A percentile compares a stretch with the other conserved stretches of the same genome.
Conservation (phyloP, 2,113 vertebrate genomes). For the Cairina moschata region DNA sequence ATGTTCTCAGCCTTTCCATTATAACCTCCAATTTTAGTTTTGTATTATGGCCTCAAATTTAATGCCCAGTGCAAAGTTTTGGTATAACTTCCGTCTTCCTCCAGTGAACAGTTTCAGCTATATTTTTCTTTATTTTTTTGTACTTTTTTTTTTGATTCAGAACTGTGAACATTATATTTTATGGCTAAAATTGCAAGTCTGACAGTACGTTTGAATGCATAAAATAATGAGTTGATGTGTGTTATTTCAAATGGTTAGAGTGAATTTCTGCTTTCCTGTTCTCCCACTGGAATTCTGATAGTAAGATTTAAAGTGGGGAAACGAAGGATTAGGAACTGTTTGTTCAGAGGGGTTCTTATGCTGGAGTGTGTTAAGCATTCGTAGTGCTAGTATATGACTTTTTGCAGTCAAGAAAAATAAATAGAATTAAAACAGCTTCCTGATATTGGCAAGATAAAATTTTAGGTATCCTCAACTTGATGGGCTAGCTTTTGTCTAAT, state of each 20-base stretch:
- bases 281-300: neutral
- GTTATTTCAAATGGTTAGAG: neutral
- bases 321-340: conserved; percentile 11
- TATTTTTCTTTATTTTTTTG: neutral
- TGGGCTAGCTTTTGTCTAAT: neutral
- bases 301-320: conserved; percentile 18
- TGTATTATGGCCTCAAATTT: neutral
- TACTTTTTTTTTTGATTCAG: neutral
- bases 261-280: neutral
- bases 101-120: neutral
- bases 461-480: neutral
- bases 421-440: neutral
- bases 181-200: neutral
- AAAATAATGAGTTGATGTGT: neutral
- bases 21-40: neutral
- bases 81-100: neutral
- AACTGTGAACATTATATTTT: neutral
- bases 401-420: neutral
- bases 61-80: neutral
- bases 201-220: neutral
- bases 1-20: neutral
- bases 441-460: neutral
- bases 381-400: neutral
- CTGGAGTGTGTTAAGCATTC: neutral
- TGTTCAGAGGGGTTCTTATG: conserved; percentile 16